A percentile compares a stretch with the other conserved stretches of the same genome.
phyloP scores from a whole-genome alignment of 2,113 vertebrate species.

The Tautogolabrus adspersus region DNA sequence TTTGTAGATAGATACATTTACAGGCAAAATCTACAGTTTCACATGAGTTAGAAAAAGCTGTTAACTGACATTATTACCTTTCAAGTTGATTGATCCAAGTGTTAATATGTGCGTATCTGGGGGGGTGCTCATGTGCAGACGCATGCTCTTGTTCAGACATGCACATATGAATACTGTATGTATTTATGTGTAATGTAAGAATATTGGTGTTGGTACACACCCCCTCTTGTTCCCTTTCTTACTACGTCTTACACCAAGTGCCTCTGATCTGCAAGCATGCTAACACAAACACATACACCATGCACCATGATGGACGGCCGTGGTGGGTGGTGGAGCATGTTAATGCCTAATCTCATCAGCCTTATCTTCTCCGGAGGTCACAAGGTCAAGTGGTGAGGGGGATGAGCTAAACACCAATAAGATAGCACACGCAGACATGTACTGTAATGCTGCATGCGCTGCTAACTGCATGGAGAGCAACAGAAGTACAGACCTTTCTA shows the following conservation, averaged over 20 bases:
- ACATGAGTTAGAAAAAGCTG: slow-evolving; percentile 35
- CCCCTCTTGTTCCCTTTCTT: slow-evolving; percentile 21
- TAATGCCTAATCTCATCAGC: slow-evolving; percentile 85
- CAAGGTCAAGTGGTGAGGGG: slow-evolving; percentile 78
- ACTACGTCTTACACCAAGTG: slow-evolving; percentile 10
- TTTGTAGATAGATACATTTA: slow-evolving; percentile 57
- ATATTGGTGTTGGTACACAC: slow-evolving; percentile 4
- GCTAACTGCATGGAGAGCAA: slow-evolving; percentile 13
- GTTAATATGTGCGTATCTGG: slow-evolving; percentile 3
- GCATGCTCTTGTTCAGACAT: slow-evolving; percentile 36
- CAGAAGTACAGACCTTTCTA: not conserved
- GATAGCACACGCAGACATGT: slow-evolving; percentile 51
- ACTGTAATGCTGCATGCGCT: slow-evolving; percentile 21
- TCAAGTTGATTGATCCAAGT: slow-evolving; percentile 1
- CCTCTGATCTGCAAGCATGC: slow-evolving; percentile 39
- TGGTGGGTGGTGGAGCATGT: slow-evolving; percentile 81
- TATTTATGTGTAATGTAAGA: slow-evolving; percentile 23
- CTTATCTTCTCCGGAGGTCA: slow-evolving; percentile 81
- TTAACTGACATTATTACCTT: slow-evolving; percentile 23
- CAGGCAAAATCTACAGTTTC: slow-evolving; percentile 60
- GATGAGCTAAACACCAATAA: slow-evolving; percentile 79
- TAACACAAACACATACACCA: slow-evolving; percentile 6
- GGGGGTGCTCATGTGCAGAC: slow-evolving; percentile 29
- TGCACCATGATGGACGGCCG: slow-evolving; percentile 79
- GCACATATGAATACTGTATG: slow-evolving; percentile 23